Conservation (phyloP, 1,140 invertebrate species). For the Oryctes rhinoceros region DNA sequence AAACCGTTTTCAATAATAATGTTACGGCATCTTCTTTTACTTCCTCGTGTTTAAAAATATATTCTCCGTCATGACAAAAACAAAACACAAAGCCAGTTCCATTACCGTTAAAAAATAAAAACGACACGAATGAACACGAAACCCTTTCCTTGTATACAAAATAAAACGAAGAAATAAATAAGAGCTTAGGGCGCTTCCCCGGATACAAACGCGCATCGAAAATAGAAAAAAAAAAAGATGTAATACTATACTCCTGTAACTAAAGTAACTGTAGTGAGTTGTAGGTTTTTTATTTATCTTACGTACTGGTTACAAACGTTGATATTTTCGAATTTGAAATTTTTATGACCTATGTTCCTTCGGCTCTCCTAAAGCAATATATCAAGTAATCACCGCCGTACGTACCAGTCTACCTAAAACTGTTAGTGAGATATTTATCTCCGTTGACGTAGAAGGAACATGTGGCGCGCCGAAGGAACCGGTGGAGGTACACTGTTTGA, state of each 20-base stretch:
- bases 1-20: too few species aligned
- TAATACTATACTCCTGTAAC: slow-evolving; percentile 7
- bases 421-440: not conserved
- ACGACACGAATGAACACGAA: too few species aligned
- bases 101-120: too few species aligned
- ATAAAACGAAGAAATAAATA: not conserved
- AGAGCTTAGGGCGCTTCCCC: not conserved
- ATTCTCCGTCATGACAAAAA: too few species aligned
- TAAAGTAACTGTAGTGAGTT: slow-evolving; percentile 9
- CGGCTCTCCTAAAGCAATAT: slow-evolving; percentile 21
- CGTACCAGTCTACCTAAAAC: not conserved
- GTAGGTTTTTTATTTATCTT: not conserved
- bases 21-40: too few species aligned
- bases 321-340: slow-evolving; percentile 34
- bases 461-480: not conserved
- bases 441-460: not conserved
- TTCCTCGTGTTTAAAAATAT: too few species aligned
- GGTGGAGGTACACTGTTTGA: not conserved
- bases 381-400: slow-evolving; percentile 17
- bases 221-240: not conserved
- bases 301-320: not conserved
- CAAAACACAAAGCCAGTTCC: too few species aligned
- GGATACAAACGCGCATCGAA: not conserved
- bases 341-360: slow-evolving; percentile 32
- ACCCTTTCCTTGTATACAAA: not conserved